Percentiles rank a stretch among this genome's conserved stretches.
phyloP scores from a whole-genome alignment of 2,113 vertebrate species.

The Dendropsophus ebraccatus region DNA sequence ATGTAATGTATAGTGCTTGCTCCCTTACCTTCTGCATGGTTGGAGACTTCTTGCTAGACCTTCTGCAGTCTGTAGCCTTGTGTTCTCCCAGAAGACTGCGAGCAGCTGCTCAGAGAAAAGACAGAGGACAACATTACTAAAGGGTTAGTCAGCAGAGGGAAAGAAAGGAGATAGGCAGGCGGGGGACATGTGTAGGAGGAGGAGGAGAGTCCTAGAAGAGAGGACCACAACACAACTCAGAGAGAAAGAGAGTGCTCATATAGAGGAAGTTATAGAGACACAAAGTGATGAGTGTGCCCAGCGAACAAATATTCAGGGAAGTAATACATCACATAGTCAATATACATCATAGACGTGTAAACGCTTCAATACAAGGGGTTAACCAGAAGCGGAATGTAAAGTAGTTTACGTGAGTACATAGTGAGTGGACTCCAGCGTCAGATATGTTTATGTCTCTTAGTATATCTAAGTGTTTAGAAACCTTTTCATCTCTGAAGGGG shows the following conservation, averaged over 20 bases:
- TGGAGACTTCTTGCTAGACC: not conserved
- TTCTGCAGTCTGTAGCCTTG: not conserved
- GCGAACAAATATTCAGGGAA: not conserved
- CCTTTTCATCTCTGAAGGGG: not conserved
- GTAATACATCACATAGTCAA: not conserved
- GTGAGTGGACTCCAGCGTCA: not conserved
- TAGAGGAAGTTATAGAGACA: constrained; percentile 37
- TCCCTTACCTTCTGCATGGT: constrained; percentile 29
- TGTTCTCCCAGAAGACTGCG: constrained; percentile 1
- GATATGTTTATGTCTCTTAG: not conserved
- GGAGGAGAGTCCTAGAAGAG: not conserved
- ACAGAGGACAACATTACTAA: constrained; percentile 44
- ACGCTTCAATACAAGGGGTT: not conserved
- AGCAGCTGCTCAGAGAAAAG: constrained; percentile 43
- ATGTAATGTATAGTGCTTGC: not conserved
- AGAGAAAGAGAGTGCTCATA: constrained; percentile 42
- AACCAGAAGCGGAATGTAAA: not conserved
- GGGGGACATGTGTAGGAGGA: not conserved
- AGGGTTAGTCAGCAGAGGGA: constrained; percentile 43
- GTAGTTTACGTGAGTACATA: not conserved
- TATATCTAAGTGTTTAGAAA: not conserved
- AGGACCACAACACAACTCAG: not conserved
- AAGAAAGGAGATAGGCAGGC: constrained; percentile 2
- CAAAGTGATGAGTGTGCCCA: not conserved
- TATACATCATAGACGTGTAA: not conserved